Base-by-base conservation (phyloP, 2,888 invertebrate species). In the Nomada fucata region DNA sequence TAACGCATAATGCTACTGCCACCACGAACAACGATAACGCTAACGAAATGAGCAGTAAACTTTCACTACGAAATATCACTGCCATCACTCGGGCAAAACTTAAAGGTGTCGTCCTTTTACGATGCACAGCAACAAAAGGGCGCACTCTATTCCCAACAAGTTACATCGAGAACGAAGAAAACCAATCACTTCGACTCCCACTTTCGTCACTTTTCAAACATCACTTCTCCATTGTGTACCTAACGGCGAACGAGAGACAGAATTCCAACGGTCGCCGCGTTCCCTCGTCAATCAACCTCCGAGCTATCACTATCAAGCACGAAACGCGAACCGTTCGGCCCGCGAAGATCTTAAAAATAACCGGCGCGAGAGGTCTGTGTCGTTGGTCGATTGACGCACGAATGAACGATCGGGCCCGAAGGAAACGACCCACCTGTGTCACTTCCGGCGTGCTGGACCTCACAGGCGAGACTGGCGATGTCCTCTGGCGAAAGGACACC, bases 401-500 rank as follows among this genome's bases (percentile, higher is more conserved):
- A 36, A 29, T 4, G 55, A 2, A 10, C 15, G 29, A 63, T 47
- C 10, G 18, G 29, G 9, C 11, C 18, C 15, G 44, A 47, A 47
- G 64, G 36, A 76, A 52, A n/a, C 65, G 61, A 82, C 90, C 79
- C 86, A 94, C 94, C 94, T 94, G 94, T 88, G 94, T 94, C 67
- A 94, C 90, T 90, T 94, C 94, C 84, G 94, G 94, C 76, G 93
- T 92, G 69, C 93, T 93, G 76, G 94, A 91, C 73, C 92, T 91
- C 55, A 90, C 89, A 44, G 91, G 89, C 57, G 93, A 91, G 70
- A 92, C 90, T 55, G 91, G 89, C 44, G 90, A 86, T 52, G 93
- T 89, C 73, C 86, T 90, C 64, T 83, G 89, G 7, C 83, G 87
- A 72, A 88, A 81, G 50, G 90, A 90, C 50, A 76, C 72, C 36